Evolutionary conservation across 1,140 invertebrate species (phyloP), one percentile per base, ranked within the genome.

Genomic region (Plectrocnemia conspersa): DNA sequence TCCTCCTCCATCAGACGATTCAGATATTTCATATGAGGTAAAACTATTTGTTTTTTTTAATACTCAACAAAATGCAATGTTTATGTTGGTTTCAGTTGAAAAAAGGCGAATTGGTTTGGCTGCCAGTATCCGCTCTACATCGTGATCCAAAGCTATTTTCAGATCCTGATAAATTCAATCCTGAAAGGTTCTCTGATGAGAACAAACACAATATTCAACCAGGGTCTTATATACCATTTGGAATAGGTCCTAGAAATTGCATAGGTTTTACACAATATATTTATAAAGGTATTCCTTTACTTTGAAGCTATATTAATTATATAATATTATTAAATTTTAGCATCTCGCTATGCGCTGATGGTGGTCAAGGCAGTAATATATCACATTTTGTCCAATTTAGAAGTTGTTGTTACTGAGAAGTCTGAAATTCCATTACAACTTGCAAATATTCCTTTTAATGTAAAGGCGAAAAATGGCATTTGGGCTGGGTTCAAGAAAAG

Each of bases 211-310:
- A 52, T 6, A 63, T 65, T 9, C 32, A 54, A 29, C 53, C 57
- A 1, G 71, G 62, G 15, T 54, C 67, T 1, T 81, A 68, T 62
- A 53, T 78, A 40, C 76, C 79, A 1, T 82, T 81, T 63, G 78
- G 79, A 9, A 42, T 64, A 2, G 79, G 79, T 10, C 78, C 77
- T 0, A 63, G 64, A 18, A 62, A 53, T 44, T 65, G 63, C 38
- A 63, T 65, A 7, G 59, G 58, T 61, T n/a, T n/a, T n/a, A n/a
- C n/a, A n/a, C n/a, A n/a, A n/a, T n/a, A n/a, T n/a, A n/a, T n/a
- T n/a, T n/a, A n/a, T n/a, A n/a, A n/a, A n/a, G n/a, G n/a, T n/a
- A n/a, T n/a, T n/a, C n/a, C n/a, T n/a, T n/a, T n/a, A n/a, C n/a
- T n/a, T n/a, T n/a, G n/a, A n/a, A n/a, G n/a, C n/a, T n/a, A n/a